Conservation (phyloP, 1,140 invertebrate genomes). For the Meloidogyne hapla region DNA sequence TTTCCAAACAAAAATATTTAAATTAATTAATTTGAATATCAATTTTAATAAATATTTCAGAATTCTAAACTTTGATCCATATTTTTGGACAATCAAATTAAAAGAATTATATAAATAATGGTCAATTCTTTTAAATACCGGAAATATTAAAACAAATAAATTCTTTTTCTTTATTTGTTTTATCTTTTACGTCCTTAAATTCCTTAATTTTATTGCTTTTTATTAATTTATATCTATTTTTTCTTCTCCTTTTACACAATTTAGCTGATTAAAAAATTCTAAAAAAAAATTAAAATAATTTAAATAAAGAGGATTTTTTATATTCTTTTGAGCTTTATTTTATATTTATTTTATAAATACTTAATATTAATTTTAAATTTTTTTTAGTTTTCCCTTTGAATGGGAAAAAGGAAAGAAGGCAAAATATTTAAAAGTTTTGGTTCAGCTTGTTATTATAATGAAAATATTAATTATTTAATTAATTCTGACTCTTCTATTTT, state of each 20-base stretch:
- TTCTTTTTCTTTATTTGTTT: neutral
- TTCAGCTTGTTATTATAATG: neutral
- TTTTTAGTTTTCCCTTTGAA: neutral
- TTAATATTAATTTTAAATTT: neutral
- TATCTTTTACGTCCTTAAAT: neutral
- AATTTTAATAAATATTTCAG: no score
- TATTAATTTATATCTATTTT: no score
- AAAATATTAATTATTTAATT: neutral
- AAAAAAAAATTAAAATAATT: neutral
- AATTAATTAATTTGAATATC: no score
- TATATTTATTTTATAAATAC: neutral
- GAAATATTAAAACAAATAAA: neutral
- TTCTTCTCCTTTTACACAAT: neutral
- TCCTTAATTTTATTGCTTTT: neutral
- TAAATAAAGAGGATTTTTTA: neutral
- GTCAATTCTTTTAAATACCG: neutral
- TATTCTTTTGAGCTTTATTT: no score
- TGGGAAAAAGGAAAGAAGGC: neutral
- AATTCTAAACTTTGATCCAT: no score
- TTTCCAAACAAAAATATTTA: no score
- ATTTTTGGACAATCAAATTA: no score
- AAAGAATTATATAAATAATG: no score
- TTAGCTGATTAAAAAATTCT: neutral
- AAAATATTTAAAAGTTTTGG: neutral
- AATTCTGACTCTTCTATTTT: neutral